Evolutionary conservation across 2,113 vertebrate genomes (phyloP).

Genomic region (Pungitius pungitius): DNA sequence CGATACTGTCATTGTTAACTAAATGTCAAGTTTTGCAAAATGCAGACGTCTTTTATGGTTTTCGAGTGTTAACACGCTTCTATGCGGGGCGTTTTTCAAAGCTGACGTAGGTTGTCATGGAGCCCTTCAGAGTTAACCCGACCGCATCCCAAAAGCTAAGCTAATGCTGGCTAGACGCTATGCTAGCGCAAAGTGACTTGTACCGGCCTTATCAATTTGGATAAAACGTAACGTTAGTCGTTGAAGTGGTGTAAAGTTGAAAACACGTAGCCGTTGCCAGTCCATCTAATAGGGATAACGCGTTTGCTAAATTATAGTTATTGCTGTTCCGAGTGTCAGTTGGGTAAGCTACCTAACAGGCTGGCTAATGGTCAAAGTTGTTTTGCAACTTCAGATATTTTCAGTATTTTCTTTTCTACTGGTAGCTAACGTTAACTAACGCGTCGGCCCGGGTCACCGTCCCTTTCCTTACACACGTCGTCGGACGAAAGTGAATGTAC

Average conservation of each 20-base stretch:
- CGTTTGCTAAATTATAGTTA: background rate
- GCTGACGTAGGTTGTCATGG: background rate
- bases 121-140: background rate
- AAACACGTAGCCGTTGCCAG: background rate
- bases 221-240: background rate
- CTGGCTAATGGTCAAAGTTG: background rate
- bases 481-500: background rate
- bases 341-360: background rate
- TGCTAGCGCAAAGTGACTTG: background rate
- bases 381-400: background rate
- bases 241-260: background rate
- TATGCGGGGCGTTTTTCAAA: no score
- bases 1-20: background rate
- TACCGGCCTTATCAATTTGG: no score
- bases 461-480: no score
- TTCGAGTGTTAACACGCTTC: background rate
- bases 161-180: constrained; percentile 5
- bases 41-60: rapidly evolving
- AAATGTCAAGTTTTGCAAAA: background rate
- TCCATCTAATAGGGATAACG: background rate
- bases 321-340: background rate
- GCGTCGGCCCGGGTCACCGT: background rate
- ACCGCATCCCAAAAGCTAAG: background rate
- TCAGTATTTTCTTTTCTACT: no score
- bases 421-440: background rate